Base-by-base conservation (phyloP, 2,113 vertebrate genomes). In the Ceratotherium simum region DNA sequence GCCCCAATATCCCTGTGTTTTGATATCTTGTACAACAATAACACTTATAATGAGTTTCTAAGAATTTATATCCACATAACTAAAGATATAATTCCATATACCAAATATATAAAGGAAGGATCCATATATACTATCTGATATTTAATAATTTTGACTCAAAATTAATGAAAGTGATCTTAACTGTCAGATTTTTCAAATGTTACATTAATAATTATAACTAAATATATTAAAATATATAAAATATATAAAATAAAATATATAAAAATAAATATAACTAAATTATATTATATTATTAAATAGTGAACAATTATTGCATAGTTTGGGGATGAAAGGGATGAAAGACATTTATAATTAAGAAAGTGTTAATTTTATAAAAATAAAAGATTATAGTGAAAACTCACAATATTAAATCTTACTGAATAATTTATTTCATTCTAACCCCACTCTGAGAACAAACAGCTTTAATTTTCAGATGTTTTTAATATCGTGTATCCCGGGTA, bases 331-430 rank as follows among this genome's bases (percentile, higher is more conserved):
- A 58, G 79, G 54, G 16, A 89, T 62, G n/a, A 80, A 91, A 92
- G 29, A 51, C 4, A 94, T 1, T 85, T 64, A 51, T 95, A 27
- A 86, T 67, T 94, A 76, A 46, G 11, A 65, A 75, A 64, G 0
- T 69, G 14, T 42, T 93, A 56, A n/a, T 78, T 96, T 94, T 75
- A 65, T 84, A 51, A 80, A 87, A 93, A 42, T 72, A 81, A 51
- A 85, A 58, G 2, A 94, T 60, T 62, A 75, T 9, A 69, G 33
- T 88, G 46, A 85, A 91, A 91, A 88, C 86, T 51, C 8, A 90
- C 10, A 82, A 27, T 14, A 70, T 78, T 89, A 21, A 67, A 90
- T n/a, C 16, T 70, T 91, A 56, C 12, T 81, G 46, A 83, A 64
- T 80, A 48, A 79, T 67, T 83, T 84, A 27, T 31, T 48, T 81